Percentiles rank a stretch among this genome's conserved stretches.
These are phyloP conservation scores for Podarcis muralis DNA, from an alignment of 2,113 vertebrate genomes.

Conservation along the genomic window DNA sequence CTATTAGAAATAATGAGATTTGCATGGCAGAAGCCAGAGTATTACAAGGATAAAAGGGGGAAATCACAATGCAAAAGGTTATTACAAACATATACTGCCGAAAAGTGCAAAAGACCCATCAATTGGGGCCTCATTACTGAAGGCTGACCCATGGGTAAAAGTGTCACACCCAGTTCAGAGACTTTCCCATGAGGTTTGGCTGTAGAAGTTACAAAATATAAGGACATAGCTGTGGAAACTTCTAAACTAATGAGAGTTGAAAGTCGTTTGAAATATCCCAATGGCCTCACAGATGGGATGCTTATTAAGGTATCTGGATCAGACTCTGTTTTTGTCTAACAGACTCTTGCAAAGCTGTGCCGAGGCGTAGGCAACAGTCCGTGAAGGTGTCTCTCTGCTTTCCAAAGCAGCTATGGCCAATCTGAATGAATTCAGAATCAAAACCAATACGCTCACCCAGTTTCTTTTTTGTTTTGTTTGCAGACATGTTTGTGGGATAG, in stretches of 20 bases:
- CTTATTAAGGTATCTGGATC: conserved; percentile 86
- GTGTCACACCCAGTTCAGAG: conserved; percentile 77
- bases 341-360: conserved; percentile 82
- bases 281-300: conserved; percentile 88
- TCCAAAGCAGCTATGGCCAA: conserved; percentile 85
- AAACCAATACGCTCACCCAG: conserved; percentile 66
- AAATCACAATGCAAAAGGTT: conserved; percentile 79
- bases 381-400: conserved; percentile 93
- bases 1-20: conserved; percentile 85
- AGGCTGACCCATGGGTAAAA: conserved; percentile 80
- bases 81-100: conserved; percentile 77
- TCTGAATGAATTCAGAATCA: conserved; percentile 78
- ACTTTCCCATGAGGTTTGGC: conserved; percentile 84
- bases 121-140: conserved; percentile 83
- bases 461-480: conserved; percentile 67
- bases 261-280: conserved; percentile 82
- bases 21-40: conserved; percentile 77
- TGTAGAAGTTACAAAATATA: conserved; percentile 83
- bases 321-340: conserved; percentile 80
- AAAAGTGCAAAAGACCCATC: conserved; percentile 74
- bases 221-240: conserved; percentile 73
- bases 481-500: conserved; percentile 71
- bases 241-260: conserved; percentile 91
- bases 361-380: conserved; percentile 90
- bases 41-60: conserved; percentile 70